A percentile compares a stretch with the other conserved stretches of the same genome.
Evolutionary conservation across 2,113 vertebrate species (phyloP).

Genomic region (Hiodon alosoides): DNA sequence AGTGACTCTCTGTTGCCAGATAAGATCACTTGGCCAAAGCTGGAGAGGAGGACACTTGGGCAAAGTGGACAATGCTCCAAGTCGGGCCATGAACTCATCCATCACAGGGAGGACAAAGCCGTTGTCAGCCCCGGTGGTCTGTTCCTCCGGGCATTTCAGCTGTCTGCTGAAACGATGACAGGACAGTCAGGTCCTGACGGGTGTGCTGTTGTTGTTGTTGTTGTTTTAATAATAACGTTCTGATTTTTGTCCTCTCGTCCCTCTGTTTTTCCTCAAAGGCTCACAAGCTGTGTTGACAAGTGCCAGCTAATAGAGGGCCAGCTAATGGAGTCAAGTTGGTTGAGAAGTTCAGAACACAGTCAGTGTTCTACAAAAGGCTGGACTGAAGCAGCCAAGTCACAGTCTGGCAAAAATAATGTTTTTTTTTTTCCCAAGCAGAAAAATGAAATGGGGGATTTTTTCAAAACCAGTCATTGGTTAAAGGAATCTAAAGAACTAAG

Average conservation of each 20-base stretch:
- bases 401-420: conserved; percentile 19
- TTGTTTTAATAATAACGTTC: conserved; percentile 17
- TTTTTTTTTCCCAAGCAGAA: conserved; percentile 14
- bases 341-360: conserved; percentile 34
- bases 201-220: not conserved
- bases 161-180: conserved; percentile 46
- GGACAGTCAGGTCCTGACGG: conserved; percentile 24
- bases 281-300: conserved; percentile 29
- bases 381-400: conserved; percentile 35
- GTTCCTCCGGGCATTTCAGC: conserved; percentile 61
- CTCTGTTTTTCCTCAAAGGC: not conserved
- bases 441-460: conserved; percentile 19
- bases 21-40: conserved; percentile 65
- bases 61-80: conserved; percentile 58
- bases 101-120: conserved; percentile 73
- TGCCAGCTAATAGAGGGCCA: conserved; percentile 22
- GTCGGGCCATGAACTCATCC: conserved; percentile 63
- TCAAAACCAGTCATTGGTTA: conserved; percentile 27
- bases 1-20: conserved; percentile 51
- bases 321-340: conserved; percentile 34
- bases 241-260: not conserved
- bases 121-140: conserved; percentile 61
- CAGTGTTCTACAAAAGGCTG: conserved; percentile 19
- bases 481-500: not conserved
- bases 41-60: conserved; percentile 39